Base-by-base conservation (phyloP, 2,797 vertebrate genomes). In the Malurus leucopterus region DNA sequence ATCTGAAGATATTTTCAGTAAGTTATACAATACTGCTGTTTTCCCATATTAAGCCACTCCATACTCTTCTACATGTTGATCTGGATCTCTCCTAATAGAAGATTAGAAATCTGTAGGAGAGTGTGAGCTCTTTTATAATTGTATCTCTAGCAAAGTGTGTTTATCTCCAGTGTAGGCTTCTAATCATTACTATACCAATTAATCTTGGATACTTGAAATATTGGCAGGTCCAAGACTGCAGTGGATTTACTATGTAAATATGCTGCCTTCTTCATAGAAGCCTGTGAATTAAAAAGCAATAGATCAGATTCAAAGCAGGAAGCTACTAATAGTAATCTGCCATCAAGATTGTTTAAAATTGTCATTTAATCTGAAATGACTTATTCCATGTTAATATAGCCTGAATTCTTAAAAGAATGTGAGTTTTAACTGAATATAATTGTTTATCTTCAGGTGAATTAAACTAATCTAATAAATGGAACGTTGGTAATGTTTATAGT, bases 191-290 rank as follows among this genome's bases (percentile, higher is more conserved):
- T n/a, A 36, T 27, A 46, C 41, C 29, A 92, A 91, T 82, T 84
- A 69, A 86, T 91, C 89, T 85, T 75, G 61, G 61, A 89, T 84
- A 78, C 15, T 71, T 83, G 68, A 63, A 88, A n/a, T 84, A 94
- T 86, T 69, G 62, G 24, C 88, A 94, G 18, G 43, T 85, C 40
- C 32, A 74, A 64, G 58, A 77, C 62, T 61, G 50, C n/a, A 80
- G 41, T 77, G 30, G 69, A 68, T 80, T 91, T 88, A 38, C 40
- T 77, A 32, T 71, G 62, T 71, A 77, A 70, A 77, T 77, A 43
- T 40, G 20, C 44, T 77, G 40, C 24, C 30, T 73, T 50, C 40
- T 74, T 63, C 58, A 85, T 69, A 74, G 32, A 71, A 54, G 30
- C 10, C 38, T 54, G 40, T 68, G 70, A 88, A 86, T 77, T 77